Evolutionary conservation across 2,797 vertebrate species (phyloP), one percentile per base, ranked within the genome.

Genomic region (Syncerus caffer): DNA sequence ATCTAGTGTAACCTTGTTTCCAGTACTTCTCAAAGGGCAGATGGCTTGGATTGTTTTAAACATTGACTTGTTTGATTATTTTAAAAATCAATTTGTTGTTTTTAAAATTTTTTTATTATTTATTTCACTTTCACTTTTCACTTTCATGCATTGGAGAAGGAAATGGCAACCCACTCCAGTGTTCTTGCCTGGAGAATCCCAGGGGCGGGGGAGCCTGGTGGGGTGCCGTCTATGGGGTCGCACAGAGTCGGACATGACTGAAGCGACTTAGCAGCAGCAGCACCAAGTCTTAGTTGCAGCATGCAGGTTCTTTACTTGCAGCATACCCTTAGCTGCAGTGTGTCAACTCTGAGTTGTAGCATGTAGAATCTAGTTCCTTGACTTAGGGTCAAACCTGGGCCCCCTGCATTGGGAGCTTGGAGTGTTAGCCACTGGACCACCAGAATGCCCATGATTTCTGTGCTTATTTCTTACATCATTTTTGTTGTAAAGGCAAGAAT

Each of bases 201-300:
- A 60, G 27, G 58, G 25, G 29, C 6, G 0, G 27, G 12, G 27
- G 6, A 60, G 5, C 27, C 58, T 29, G 13, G 27, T 29, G 58
- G 27, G 58, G 27, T 60, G 27, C 58, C 58, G 0, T 60, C 58
- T 29, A 29, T 0, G 58, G 27, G 57, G 58, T 60, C 1, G 0
- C 27, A 14, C 6, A 60, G 58, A 60, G 12, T 60, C 58, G 0
- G 27, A 29, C 27, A 60, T 12, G 2, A 60, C 58, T 60, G 27
- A 29, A 60, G 27, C 1, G 13, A 60, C 27, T 29, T 5, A 6
- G 58, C 58, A 31, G 13, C 13, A 60, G 27, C 27, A 60, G 19
- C 38, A 12, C 67, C 21, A 23, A 23, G 34, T 71, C 34, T 71
- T 38, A 71, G 67, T 38, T 71, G 67, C 67, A 71, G 67, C 19